These are phyloP conservation scores for Antennarius maculatus DNA, from an alignment of 2,797 vertebrate species.

Conservation along the genomic window DNA sequence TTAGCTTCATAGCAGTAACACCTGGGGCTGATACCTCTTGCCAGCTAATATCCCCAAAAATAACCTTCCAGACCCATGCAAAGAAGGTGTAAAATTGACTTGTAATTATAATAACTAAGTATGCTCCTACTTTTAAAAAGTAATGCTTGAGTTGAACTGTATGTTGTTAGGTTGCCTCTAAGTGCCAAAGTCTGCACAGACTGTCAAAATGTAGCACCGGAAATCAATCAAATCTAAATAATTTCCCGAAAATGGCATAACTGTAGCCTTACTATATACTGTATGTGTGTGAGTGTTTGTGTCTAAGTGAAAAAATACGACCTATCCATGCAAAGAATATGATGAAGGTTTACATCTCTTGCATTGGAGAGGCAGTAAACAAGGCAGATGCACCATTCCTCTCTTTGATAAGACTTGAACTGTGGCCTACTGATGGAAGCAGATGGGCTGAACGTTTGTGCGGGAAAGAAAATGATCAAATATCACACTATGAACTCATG, in stretches of 20 bases:
- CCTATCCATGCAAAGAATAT: slow-evolving; percentile 3
- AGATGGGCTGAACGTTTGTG: neutral
- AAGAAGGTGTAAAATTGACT: slow-evolving; percentile 59
- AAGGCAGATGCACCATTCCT: slow-evolving; percentile 6
- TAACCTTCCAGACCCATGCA: slow-evolving; percentile 55
- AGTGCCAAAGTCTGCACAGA: slow-evolving; percentile 31
- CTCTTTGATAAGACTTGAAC: slow-evolving; percentile 10
- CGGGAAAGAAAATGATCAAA: slow-evolving; percentile 15
- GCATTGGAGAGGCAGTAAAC: neutral
- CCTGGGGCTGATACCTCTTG: slow-evolving; percentile 51
- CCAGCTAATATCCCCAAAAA: slow-evolving; percentile 62
- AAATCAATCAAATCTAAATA: neutral
- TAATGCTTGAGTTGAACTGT: slow-evolving; percentile 44
- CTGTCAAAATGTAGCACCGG: slow-evolving; percentile 19
- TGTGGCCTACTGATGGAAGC: slow-evolving; percentile 22
- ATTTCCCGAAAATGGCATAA: neutral
- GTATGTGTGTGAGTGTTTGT: neutral
- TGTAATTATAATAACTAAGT: slow-evolving; percentile 40
- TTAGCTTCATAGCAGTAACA: slow-evolving; percentile 45
- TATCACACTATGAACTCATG: slow-evolving; percentile 17
- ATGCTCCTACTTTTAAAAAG: slow-evolving; percentile 51
- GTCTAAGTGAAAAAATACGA: slow-evolving; percentile 5
- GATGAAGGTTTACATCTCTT: neutral
- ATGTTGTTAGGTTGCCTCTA: slow-evolving; percentile 28
- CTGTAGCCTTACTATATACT: neutral